Percentiles rank a stretch among this genome's conserved stretches.
Conservation (phyloP, 2,113 vertebrate species). For the Rousettus leschenaultii region DNA sequence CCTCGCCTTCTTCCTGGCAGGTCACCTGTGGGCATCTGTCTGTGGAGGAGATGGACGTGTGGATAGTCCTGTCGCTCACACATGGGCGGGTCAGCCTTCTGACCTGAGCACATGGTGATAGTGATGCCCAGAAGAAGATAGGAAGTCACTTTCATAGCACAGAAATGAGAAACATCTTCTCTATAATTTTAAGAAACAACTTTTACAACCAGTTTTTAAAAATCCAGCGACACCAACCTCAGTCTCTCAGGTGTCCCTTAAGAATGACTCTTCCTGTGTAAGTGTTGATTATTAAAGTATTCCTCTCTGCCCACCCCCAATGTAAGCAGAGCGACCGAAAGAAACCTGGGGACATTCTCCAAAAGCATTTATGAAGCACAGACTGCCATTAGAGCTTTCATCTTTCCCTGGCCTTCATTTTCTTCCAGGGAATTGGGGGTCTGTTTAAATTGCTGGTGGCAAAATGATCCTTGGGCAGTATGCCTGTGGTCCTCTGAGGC, state of each 20-base stretch:
- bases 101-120: background rate
- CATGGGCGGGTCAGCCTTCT: background rate
- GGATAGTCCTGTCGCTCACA: background rate
- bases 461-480: background rate
- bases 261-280: background rate
- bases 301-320: background rate
- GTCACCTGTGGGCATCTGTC: background rate
- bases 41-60: background rate
- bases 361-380: background rate
- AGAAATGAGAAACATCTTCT: background rate
- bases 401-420: background rate
- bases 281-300: no score
- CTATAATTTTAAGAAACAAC: background rate
- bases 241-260: background rate
- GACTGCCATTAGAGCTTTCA: background rate
- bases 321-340: background rate
- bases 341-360: background rate
- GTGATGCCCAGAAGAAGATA: background rate
- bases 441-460: background rate
- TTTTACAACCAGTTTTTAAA: background rate
- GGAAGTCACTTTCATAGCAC: background rate
- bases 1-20: background rate
- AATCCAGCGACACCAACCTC: background rate
- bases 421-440: background rate
- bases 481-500: background rate